Conservation (phyloP, 2,797 vertebrate species). For the Liasis olivaceus region DNA sequence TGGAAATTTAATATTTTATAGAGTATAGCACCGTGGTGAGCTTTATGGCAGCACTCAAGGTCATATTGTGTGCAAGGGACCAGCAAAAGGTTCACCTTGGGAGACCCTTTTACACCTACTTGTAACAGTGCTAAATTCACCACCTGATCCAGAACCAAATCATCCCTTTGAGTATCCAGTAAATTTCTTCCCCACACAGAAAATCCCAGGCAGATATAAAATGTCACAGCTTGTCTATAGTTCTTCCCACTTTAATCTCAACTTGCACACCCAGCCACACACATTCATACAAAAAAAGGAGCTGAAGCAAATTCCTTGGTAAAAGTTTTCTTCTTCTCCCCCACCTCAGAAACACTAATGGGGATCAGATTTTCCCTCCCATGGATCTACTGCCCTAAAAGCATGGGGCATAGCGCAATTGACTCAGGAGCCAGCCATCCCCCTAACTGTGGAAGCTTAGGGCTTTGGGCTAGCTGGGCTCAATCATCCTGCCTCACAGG, state of each 20-base stretch:
- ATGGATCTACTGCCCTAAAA: background rate
- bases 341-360: too few species aligned
- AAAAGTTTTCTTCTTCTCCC: background rate
- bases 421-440: too few species aligned
- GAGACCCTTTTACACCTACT: too few species aligned
- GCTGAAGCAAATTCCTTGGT: background rate
- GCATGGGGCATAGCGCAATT: background rate
- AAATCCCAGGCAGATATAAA: background rate
- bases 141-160: background rate
- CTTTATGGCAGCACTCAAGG: background rate
- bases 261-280: background rate
- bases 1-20: background rate
- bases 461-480: too few species aligned
- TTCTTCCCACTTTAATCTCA: background rate
- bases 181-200: background rate
- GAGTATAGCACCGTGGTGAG: background rate
- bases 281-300: background rate
- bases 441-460: too few species aligned
- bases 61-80: background rate
- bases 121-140: background rate
- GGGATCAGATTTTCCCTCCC: too few species aligned
- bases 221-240: background rate
- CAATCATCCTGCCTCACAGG: too few species aligned
- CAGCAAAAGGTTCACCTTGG: too few species aligned
- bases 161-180: background rate